Evolutionary conservation across 2,888 invertebrate genomes (phyloP).

Genomic region (Stegophylla sp.): DNA sequence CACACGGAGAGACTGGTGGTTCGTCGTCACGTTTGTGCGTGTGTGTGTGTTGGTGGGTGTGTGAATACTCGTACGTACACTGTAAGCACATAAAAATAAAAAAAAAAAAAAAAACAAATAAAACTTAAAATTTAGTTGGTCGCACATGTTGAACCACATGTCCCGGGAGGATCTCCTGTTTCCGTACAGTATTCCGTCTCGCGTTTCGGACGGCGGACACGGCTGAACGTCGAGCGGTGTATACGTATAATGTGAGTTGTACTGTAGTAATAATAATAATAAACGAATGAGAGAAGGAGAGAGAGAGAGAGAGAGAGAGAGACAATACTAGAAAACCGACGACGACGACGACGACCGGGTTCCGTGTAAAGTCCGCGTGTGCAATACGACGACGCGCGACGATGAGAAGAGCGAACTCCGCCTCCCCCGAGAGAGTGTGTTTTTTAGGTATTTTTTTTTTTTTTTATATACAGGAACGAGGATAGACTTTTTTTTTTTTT

Average conservation of each 20-base stretch:
- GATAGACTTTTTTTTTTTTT: conserved; percentile 6
- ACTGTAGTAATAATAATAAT: no score
- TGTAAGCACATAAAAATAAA: conserved; percentile 32
- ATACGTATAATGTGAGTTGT: neutral
- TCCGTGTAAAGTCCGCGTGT: conserved; percentile 11
- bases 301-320: neutral
- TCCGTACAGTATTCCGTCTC: conserved; percentile 36
- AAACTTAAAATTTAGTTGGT: conserved; percentile 41
- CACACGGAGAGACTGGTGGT: neutral
- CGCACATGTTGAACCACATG: conserved; percentile 56
- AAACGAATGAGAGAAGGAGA: neutral
- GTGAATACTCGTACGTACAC: no score
- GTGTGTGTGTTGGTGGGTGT: neutral
- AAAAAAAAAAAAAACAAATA: conserved; percentile 5
- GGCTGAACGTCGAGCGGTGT: neutral
- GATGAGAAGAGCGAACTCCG: conserved; percentile 6
- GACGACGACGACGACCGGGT: no score
- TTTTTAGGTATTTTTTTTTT: conserved; percentile 11
- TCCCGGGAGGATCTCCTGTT: conserved; percentile 37
- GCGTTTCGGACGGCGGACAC: conserved; percentile 48
- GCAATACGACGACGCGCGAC: neutral
- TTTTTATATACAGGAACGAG: neutral
- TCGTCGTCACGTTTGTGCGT: neutral
- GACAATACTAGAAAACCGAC: conserved; percentile 1
- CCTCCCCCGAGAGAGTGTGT: conserved; percentile 20